Evolutionary conservation across 2,113 vertebrate species (phyloP).

Genomic region (Odocoileus virginianus): DNA sequence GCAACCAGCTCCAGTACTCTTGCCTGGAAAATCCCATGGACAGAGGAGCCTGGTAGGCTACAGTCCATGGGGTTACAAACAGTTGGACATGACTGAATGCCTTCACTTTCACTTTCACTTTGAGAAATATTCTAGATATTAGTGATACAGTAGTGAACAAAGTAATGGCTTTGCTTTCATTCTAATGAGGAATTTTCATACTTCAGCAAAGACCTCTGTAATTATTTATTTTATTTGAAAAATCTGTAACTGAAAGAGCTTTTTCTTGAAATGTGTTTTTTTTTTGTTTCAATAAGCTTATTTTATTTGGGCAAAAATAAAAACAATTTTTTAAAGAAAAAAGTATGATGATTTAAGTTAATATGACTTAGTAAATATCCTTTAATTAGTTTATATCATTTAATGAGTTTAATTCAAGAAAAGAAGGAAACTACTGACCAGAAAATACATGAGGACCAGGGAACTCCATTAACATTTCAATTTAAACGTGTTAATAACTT

Average conservation of each 20-base stretch:
- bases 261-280: neutral
- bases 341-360: neutral
- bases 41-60: neutral
- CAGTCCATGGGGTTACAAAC: neutral
- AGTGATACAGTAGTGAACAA: neutral
- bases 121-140: neutral
- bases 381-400: constrained; percentile 3
- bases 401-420: constrained; percentile 4
- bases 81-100: neutral
- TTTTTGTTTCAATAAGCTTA: neutral
- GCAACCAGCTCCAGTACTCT: neutral
- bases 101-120: neutral
- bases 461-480: neutral
- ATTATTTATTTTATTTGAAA: neutral
- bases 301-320: neutral
- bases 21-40: neutral
- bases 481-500: neutral
- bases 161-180: neutral
- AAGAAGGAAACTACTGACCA: neutral
- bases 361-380: neutral
- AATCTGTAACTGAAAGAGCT: neutral
- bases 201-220: neutral
- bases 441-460: neutral
- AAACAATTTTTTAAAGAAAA: neutral
- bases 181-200: neutral